Conservation (phyloP, 2,888 invertebrate species). For the Philereme vetulata region DNA sequence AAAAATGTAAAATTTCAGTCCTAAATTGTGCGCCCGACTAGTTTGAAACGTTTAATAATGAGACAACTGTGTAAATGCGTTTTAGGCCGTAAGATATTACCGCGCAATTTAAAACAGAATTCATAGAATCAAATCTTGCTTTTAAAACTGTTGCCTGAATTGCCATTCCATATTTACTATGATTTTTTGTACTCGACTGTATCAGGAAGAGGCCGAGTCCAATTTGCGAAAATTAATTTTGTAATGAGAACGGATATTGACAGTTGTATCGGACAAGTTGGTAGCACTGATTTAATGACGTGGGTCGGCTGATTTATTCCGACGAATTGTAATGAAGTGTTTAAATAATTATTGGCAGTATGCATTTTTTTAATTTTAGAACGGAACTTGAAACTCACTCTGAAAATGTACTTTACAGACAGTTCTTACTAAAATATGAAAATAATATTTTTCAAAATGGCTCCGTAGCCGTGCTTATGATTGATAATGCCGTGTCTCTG, state of each 20-base stretch:
- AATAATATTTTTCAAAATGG: no score
- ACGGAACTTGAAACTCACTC: neutral
- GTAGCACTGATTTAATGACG: slow-evolving; percentile 16
- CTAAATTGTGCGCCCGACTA: no score
- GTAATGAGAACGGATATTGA: slow-evolving; percentile 39
- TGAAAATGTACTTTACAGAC: neutral
- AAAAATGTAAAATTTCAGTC: no score
- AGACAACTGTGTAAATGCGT: no score
- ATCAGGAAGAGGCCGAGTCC: slow-evolving; percentile 34
- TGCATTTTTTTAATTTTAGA: neutral
- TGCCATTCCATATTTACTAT: neutral
- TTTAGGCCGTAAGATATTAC: no score
- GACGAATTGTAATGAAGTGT: slow-evolving; percentile 11
- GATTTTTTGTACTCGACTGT: slow-evolving; percentile 41
- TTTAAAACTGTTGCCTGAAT: neutral
- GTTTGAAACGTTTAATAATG: no score
- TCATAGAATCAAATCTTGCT: neutral
- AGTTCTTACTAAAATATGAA: no score
- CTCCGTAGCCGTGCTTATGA: no score
- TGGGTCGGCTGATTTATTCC: slow-evolving; percentile 12
- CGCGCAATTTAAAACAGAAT: no score
- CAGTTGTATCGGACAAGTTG: slow-evolving; percentile 30
- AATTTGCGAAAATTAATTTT: slow-evolving; percentile 46
- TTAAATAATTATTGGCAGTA: slow-evolving; percentile 2
- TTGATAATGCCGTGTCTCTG: no score